Percentiles rank a stretch among this genome's conserved stretches.
Evolutionary conservation across 2,888 invertebrate genomes (phyloP).

Genomic region (Sinohyriopsis cumingii): DNA sequence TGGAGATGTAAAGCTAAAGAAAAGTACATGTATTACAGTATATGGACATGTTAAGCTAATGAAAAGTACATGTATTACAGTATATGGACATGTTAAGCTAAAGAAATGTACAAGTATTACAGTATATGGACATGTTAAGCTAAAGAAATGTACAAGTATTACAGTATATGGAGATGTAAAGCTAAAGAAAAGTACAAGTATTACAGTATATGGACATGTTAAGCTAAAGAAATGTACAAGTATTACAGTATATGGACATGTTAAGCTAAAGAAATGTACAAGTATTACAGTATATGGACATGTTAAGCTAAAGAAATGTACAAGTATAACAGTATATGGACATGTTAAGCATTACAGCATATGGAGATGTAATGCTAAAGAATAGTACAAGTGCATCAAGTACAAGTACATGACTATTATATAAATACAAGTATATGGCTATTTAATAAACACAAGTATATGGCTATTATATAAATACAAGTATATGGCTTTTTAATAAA

Average conservation of each 20-base stretch:
- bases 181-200: no score
- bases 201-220: neutral
- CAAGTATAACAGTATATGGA: neutral
- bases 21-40: neutral
- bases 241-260: slow-evolving; percentile 1
- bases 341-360: neutral
- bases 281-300: neutral
- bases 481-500: no score
- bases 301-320: neutral
- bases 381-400: no score
- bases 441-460: no score
- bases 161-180: neutral
- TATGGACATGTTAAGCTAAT: no score
- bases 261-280: neutral
- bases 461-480: no score
- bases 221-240: no score
- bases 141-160: neutral
- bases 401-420: no score
- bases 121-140: neutral
- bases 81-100: no score
- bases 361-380: neutral
- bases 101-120: neutral
- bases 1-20: no score
- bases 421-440: no score
- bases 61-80: no score